These are phyloP conservation scores for Chesias legatella DNA, from an alignment of 2,888 invertebrate species.

Conservation along the genomic window DNA sequence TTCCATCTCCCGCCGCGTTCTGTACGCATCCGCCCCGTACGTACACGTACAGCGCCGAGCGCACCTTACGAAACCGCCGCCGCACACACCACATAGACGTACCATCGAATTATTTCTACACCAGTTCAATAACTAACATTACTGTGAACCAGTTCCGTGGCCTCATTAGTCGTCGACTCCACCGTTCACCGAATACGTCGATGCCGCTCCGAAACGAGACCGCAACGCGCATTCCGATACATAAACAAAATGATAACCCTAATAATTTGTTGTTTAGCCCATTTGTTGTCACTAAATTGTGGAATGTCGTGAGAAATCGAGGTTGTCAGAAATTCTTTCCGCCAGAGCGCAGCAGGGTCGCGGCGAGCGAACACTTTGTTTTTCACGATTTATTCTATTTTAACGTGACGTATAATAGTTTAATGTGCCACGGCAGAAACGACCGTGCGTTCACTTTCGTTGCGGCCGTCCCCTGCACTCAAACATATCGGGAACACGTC, in stretches of 20 bases:
- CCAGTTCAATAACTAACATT: slow-evolving; percentile 61
- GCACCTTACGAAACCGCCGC: slow-evolving; percentile 62
- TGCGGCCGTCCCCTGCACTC: slow-evolving; percentile 36
- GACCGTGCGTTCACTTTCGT: slow-evolving; percentile 41
- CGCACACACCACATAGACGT: slow-evolving; percentile 58
- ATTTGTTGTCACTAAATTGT: slow-evolving; percentile 81
- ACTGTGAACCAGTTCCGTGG: slow-evolving; percentile 71
- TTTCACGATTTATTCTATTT: slow-evolving; percentile 73
- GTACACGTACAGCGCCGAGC: slow-evolving; percentile 37
- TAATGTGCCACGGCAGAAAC: slow-evolving; percentile 42
- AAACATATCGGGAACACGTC: slow-evolving; percentile 56
- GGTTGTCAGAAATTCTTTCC: slow-evolving; percentile 77
- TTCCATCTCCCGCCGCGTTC: slow-evolving; percentile 73
- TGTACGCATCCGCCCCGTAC: slow-evolving; percentile 56
- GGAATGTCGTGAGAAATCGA: slow-evolving; percentile 82
- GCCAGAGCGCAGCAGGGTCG: slow-evolving; percentile 81
- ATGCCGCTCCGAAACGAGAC: slow-evolving; percentile 51
- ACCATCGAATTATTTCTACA: slow-evolving; percentile 70
- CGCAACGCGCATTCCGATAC: slow-evolving; percentile 65
- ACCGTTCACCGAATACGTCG: slow-evolving; percentile 52
- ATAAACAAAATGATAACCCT: slow-evolving; percentile 77
- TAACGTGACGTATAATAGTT: slow-evolving; percentile 59
- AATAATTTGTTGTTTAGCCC: slow-evolving; percentile 79
- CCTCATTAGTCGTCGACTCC: slow-evolving; percentile 58
- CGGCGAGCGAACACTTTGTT: slow-evolving; percentile 71